Evolutionary conservation across 2,888 invertebrate species (phyloP).

Genomic region (Drosophila ezoana): DNA sequence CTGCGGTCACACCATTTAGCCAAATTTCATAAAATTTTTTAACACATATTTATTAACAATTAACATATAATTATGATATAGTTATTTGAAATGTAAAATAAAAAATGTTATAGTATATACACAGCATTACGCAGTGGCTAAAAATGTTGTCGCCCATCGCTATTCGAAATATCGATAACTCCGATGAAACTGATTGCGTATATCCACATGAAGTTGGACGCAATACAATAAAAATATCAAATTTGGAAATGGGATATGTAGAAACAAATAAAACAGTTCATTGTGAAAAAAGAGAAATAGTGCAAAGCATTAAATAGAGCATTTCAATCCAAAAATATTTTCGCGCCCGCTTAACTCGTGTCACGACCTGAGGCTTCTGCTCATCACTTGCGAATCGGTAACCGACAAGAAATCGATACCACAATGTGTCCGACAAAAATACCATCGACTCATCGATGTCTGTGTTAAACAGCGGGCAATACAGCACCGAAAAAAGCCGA

Average conservation of each 20-base stretch:
- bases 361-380: constrained; percentile 1
- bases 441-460: constrained; percentile 53
- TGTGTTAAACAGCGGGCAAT: constrained; percentile 58
- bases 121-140: not conserved
- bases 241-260: no score
- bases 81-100: not conserved
- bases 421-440: constrained; percentile 11
- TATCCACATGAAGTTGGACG: not conserved
- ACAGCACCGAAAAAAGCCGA: constrained; percentile 64
- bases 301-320: no score
- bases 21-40: no score
- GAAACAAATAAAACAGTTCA: no score
- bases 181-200: not conserved
- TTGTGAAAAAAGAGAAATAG: no score
- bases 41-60: no score
- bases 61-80: no score
- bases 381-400: constrained; percentile 20
- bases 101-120: not conserved
- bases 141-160: not conserved
- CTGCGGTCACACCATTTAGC: constrained; percentile 21
- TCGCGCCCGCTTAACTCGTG: constrained; percentile 18
- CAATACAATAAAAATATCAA: not conserved
- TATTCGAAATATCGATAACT: constrained; percentile 11
- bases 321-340: not conserved
- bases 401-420: constrained; percentile 26